A percentile compares a stretch with the other conserved stretches of the same genome.
Conservation (phyloP, 2,797 vertebrate species). For the Etheostoma nigrum region DNA sequence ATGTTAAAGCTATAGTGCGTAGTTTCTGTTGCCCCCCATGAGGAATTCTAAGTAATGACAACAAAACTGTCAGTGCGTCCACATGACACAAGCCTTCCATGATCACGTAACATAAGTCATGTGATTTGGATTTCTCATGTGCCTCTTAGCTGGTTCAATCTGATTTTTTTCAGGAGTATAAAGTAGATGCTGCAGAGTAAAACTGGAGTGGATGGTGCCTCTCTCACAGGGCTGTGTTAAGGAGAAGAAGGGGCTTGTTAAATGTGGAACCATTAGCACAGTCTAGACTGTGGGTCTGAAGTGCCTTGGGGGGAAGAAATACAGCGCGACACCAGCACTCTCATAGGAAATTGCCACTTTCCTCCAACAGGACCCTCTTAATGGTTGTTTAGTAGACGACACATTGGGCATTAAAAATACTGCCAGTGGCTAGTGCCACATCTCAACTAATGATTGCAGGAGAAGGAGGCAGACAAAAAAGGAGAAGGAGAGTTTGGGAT, state of each 20-base stretch:
- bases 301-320: slow-evolving; percentile 60
- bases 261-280: slow-evolving; percentile 70
- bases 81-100: no score
- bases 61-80: no score
- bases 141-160: slow-evolving; percentile 12
- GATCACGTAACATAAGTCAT: neutral
- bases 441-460: slow-evolving; percentile 50
- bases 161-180: neutral
- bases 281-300: slow-evolving; percentile 67
- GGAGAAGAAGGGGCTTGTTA: slow-evolving; percentile 51
- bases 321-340: slow-evolving; percentile 54
- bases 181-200: slow-evolving; percentile 3
- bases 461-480: slow-evolving; percentile 24
- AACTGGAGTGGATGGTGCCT: neutral
- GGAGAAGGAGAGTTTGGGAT: slow-evolving; percentile 21
- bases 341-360: slow-evolving; percentile 78
- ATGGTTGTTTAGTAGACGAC: slow-evolving; percentile 72
- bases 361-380: slow-evolving; percentile 60
- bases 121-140: slow-evolving; percentile 1
- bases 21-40: no score
- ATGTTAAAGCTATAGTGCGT: neutral
- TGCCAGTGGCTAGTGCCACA: slow-evolving; percentile 50
- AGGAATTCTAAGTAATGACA: no score
- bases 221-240: slow-evolving; percentile 31
- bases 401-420: slow-evolving; percentile 66